These are phyloP conservation scores for Carcina quercana DNA, from an alignment of 2,888 invertebrate genomes.

Conservation along the genomic window DNA sequence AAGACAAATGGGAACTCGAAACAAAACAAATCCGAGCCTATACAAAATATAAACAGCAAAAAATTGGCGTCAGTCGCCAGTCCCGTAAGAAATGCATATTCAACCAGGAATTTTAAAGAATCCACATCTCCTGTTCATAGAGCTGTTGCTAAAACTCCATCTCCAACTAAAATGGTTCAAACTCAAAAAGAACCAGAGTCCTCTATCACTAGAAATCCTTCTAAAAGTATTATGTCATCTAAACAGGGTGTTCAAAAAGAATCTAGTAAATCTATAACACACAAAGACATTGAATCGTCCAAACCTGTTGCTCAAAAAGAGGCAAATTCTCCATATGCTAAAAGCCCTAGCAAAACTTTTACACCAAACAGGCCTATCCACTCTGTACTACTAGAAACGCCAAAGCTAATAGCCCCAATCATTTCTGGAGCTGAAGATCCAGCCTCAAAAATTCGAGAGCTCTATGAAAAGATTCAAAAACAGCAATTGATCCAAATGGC, in stretches of 20 bases:
- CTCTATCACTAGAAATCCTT: no score
- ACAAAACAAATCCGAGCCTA: no score
- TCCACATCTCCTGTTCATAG: slow-evolving; percentile 31
- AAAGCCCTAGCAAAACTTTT: not conserved
- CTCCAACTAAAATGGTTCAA: slow-evolving; percentile 26
- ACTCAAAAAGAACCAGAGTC: slow-evolving; percentile 21
- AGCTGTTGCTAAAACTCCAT: slow-evolving; percentile 25
- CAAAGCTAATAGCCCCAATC: not conserved
- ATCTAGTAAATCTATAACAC: slow-evolving; percentile 9
- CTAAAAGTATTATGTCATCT: slow-evolving; percentile 21
- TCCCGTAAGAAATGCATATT: slow-evolving; percentile 20
- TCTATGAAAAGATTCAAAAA: slow-evolving; percentile 72
- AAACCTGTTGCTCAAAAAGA: not conserved
- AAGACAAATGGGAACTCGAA: not conserved
- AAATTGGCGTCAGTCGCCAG: slow-evolving; percentile 18
- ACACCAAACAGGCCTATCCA: not conserved
- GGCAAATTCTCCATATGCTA: not conserved
- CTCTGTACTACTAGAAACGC: not conserved
- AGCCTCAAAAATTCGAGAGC: slow-evolving; percentile 47
- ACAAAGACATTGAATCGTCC: not conserved
- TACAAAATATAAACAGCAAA: slow-evolving; percentile 2
- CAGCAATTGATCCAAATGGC: slow-evolving; percentile 79
- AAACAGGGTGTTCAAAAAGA: slow-evolving; percentile 27
- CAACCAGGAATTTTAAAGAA: no score
- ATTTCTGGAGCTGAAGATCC: slow-evolving; percentile 46